Evolutionary conservation across 2,797 vertebrate species (phyloP).

Genomic region (Paedocypris micromegethes): DNA sequence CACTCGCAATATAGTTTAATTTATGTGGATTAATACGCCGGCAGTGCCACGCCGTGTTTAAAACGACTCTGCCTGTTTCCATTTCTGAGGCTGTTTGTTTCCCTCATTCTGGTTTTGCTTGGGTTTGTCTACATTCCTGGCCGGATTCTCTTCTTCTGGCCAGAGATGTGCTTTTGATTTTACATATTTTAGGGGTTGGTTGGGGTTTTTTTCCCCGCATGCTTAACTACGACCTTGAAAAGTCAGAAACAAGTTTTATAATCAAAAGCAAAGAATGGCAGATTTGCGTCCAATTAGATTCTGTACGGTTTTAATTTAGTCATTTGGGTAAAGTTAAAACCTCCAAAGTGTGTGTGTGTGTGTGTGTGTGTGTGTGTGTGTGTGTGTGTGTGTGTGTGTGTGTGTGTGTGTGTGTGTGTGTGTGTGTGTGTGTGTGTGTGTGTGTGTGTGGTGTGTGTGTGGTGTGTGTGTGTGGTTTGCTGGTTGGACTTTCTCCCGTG

Average conservation of each 20-base stretch:
- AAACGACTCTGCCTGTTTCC: not conserved
- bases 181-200: not conserved
- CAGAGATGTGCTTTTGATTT: slow-evolving; percentile 13
- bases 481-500: not conserved
- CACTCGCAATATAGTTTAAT: no score
- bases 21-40: no score
- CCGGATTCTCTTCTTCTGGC: slow-evolving; percentile 34
- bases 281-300: no score
- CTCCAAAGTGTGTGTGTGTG: slow-evolving; percentile 45
- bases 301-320: no score
- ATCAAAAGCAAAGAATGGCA: no score
- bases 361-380: slow-evolving; percentile 20
- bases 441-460: no score
- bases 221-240: no score
- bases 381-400: slow-evolving; percentile 18
- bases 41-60: no score
- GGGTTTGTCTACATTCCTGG: slow-evolving; percentile 40
- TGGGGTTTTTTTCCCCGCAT: no score
- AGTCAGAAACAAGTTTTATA: no score
- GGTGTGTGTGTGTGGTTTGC: slow-evolving; percentile 9
- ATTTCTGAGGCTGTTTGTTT: slow-evolving; percentile 25
- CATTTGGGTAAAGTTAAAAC: no score
- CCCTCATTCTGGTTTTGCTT: slow-evolving; percentile 31
- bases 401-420: slow-evolving; percentile 44
- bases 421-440: slow-evolving; percentile 26